Percentiles rank a stretch among this genome's conserved stretches.
Conservation (phyloP, 2,113 vertebrate species). For the Machaerirhynchus nigripectus region DNA sequence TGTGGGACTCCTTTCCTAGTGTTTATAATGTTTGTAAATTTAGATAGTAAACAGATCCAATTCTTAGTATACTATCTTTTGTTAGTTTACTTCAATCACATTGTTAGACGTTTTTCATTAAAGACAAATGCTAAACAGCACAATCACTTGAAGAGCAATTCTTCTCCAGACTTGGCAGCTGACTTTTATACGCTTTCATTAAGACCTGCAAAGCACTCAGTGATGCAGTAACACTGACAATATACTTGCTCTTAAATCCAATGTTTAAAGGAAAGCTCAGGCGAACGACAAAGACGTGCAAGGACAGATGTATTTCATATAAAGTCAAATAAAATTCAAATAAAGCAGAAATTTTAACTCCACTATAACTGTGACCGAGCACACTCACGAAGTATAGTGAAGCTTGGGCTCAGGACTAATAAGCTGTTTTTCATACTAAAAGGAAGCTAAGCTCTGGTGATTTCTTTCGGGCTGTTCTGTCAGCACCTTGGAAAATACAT, state of each 20-base stretch:
- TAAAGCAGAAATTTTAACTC: neutral
- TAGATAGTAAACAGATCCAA: neutral
- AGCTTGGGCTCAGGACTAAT: accelerated
- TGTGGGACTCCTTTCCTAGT: neutral
- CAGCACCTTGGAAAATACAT: neutral
- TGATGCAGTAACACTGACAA: neutral
- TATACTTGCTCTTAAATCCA: neutral
- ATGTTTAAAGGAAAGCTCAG: neutral
- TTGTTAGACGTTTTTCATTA: neutral
- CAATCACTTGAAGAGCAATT: neutral
- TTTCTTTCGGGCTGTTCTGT: neutral
- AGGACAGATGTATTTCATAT: neutral
- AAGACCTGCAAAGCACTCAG: neutral
- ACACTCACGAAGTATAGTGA: neutral
- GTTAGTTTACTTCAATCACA: neutral
- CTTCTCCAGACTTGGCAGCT: neutral
- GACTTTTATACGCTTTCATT: neutral
- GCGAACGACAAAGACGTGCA: neutral
- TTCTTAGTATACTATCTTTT: neutral
- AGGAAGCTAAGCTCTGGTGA: neutral
- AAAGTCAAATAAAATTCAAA: neutral
- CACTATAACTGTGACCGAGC: neutral
- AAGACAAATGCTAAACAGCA: neutral
- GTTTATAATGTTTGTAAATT: neutral
- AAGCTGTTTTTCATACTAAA: neutral